Base-by-base conservation (phyloP, 2,888 invertebrate species). In the Acanthacorydalis orientalis region DNA sequence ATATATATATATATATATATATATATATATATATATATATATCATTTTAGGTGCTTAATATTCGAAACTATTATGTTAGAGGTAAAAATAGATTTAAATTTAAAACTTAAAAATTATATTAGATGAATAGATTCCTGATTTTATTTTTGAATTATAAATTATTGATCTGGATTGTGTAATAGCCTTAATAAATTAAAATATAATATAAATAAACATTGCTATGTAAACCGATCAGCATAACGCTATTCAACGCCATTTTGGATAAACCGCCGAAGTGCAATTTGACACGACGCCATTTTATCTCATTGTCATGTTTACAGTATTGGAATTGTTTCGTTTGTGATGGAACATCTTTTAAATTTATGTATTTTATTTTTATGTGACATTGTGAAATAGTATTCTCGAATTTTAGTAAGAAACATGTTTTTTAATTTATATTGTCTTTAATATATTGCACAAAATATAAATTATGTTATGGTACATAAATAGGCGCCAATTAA, bases 1-100 rank as follows among this genome's bases (percentile, higher is more conserved):
- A n/a, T n/a, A n/a, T n/a, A n/a, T n/a, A n/a, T n/a, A n/a, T n/a
- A n/a, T n/a, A n/a, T n/a, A n/a, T n/a, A n/a, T n/a, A n/a, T n/a
- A n/a, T n/a, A n/a, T n/a, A n/a, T n/a, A n/a, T n/a, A n/a, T n/a
- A n/a, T n/a, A n/a, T n/a, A n/a, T n/a, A n/a, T n/a, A n/a, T n/a
- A n/a, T n/a, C n/a, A n/a, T n/a, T n/a, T n/a, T 10, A 10, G 15
- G 7, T 34, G 32, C 16, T 46, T 38, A 46, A 31, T 48, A 32
- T 45, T 53, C 14, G 52, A 51, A 51, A 52, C 51, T 50, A 50
- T 52, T n/a, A 38, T 38, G 8, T 38, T 38, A 38, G 12, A n/a
- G 16, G 11, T 7, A n/a, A 38, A 15, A 38, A 15, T 38, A n/a
- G 39, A 38, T 38, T 12, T 23, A 23, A 23, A 23, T 23, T 23